These are phyloP conservation scores for Drosophila anceps DNA, from an alignment of 2,888 invertebrate genomes.

Conservation along the genomic window DNA sequence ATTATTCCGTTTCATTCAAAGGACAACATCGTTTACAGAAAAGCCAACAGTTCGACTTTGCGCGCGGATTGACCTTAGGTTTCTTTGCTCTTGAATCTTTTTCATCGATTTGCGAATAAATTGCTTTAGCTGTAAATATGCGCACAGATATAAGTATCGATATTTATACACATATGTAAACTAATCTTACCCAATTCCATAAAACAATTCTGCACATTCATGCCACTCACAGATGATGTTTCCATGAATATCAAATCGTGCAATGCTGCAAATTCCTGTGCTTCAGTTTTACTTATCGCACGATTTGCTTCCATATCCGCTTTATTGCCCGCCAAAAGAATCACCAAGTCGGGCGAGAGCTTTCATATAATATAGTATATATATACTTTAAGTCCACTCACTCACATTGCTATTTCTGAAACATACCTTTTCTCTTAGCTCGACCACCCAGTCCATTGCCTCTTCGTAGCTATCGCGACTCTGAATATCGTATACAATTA, in stretches of 20 bases:
- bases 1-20: neutral
- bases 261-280: constrained; percentile 14
- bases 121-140: constrained; percentile 21
- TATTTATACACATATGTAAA: neutral
- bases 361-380: neutral
- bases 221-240: constrained; percentile 13
- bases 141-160: too few species aligned
- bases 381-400: neutral
- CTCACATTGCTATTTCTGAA: neutral
- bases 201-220: constrained; percentile 31
- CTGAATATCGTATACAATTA: constrained; percentile 56
- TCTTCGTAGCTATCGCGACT: constrained; percentile 20
- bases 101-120: neutral
- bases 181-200: constrained; percentile 33
- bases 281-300: constrained; percentile 27
- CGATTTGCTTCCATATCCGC: constrained; percentile 31
- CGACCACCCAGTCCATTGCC: constrained; percentile 35
- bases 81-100: neutral
- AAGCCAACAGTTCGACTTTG: too few species aligned
- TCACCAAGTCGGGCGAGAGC: constrained; percentile 14
- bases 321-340: constrained; percentile 49
- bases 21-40: neutral
- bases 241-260: constrained; percentile 45
- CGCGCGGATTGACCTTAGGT: neutral
- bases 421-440: constrained; percentile 37